phyloP scores from a whole-genome alignment of 2,113 vertebrate genomes.

The Salvelinus alpinus region DNA sequence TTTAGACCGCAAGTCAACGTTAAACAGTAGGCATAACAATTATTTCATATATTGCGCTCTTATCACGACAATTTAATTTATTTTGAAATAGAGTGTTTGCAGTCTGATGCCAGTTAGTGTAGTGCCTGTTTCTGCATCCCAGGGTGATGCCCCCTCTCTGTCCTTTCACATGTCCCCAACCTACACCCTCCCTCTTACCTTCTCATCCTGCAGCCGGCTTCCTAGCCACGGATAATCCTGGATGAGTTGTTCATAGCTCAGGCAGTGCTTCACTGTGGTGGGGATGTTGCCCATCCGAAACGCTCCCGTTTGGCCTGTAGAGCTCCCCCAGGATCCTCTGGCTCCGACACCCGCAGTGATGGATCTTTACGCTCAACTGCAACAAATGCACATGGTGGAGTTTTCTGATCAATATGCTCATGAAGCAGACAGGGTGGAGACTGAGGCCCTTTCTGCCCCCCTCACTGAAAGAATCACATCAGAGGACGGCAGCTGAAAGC shows the following conservation, averaged over 20 bases:
- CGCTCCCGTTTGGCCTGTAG: constrained; percentile 25
- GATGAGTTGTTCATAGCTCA: constrained; percentile 84
- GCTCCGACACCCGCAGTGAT: constrained; percentile 21
- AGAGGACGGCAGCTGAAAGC: constrained; percentile 7
- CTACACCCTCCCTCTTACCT: constrained; percentile 59
- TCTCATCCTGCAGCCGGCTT: constrained; percentile 69
- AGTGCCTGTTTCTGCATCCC: too few species aligned
- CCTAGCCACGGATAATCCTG: constrained; percentile 81
- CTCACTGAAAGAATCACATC: constrained; percentile 35
- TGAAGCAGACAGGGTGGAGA: constrained; percentile 9
- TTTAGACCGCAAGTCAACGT: neutral
- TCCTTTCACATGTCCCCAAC: constrained; percentile 1
- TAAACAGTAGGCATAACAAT: too few species aligned
- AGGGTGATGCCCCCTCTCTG: neutral
- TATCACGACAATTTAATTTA: too few species aligned
- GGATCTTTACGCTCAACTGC: neutral
- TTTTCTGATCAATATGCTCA: constrained; percentile 29
- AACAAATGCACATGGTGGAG: constrained; percentile 10
- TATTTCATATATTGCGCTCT: too few species aligned
- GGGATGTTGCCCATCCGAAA: constrained; percentile 84
- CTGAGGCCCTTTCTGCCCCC: neutral
- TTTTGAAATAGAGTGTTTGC: constrained; percentile 20
- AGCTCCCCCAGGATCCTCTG: constrained; percentile 14
- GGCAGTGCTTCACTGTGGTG: constrained; percentile 85
- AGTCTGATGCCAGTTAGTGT: neutral